Percentiles rank a stretch among this genome's conserved stretches.
These are phyloP conservation scores for Oncopodura yosiiana DNA, from an alignment of 1,140 invertebrate genomes.

Conservation along the genomic window DNA sequence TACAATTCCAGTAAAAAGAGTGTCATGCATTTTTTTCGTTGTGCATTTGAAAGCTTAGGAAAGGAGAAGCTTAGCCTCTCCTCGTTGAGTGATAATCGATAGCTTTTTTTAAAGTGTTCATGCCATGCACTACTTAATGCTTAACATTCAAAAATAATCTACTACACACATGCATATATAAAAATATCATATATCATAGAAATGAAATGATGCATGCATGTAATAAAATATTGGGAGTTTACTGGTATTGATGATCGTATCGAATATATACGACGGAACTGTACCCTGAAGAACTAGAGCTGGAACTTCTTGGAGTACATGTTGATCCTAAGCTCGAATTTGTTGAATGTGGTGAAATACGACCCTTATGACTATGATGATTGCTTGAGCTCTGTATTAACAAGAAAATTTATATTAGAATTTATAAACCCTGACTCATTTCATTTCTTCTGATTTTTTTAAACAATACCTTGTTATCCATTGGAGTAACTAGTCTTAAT, in stretches of 20 bases:
- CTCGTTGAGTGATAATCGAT: too few species aligned
- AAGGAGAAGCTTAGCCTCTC: too few species aligned
- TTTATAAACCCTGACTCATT: background rate
- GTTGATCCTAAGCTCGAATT: conserved; percentile 18
- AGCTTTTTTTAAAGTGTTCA: too few species aligned
- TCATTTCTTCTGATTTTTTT: background rate
- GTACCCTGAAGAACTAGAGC: conserved; percentile 25
- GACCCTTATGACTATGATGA: conserved; percentile 23
- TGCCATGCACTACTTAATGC: too few species aligned
- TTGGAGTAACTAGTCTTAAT: conserved; percentile 45
- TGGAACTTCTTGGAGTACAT: conserved; percentile 25
- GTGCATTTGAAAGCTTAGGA: too few species aligned
- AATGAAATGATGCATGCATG: background rate
- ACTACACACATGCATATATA: too few species aligned
- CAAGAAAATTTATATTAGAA: background rate
- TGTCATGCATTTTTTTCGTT: too few species aligned
- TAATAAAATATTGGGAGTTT: background rate
- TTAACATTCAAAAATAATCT: too few species aligned
- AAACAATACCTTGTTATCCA: conserved; percentile 39
- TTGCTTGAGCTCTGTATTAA: conserved; percentile 16
- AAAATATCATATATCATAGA: background rate
- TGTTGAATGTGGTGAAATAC: conserved; percentile 30
- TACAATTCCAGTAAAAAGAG: background rate
- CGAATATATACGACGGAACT: background rate
- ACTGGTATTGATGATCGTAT: background rate